Evolutionary conservation across 2,113 vertebrate species (phyloP).

Genomic region (Rhynchomys soricoides): DNA sequence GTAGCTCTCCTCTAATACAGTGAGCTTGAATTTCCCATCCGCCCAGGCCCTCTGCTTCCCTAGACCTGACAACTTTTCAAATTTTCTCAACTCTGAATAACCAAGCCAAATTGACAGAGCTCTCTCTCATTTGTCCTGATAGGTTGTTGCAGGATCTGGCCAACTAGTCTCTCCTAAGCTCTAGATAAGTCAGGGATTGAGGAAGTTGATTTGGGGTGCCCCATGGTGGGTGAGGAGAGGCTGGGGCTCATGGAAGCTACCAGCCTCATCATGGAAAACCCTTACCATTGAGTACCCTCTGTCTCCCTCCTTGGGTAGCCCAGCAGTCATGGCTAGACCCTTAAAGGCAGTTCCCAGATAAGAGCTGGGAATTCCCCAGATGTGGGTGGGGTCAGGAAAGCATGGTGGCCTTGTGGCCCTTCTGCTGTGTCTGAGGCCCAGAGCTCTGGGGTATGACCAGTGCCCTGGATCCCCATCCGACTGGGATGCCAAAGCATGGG

Average conservation of each 20-base stretch:
- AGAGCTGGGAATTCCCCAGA: background rate
- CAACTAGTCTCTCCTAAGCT: background rate
- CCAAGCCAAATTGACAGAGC: background rate
- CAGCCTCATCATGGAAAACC: too few species aligned
- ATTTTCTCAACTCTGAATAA: background rate
- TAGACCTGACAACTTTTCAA: background rate
- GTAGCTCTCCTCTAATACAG: too few species aligned
- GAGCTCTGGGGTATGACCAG: background rate
- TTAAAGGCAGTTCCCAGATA: background rate
- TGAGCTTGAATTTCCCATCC: background rate
- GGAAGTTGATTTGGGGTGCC: background rate
- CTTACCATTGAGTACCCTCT: too few species aligned
- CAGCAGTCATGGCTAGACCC: background rate
- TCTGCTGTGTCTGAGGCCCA: background rate
- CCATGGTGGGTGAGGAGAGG: background rate
- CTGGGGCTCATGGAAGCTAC: background rate
- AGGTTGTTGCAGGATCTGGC: background rate
- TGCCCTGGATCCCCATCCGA: background rate
- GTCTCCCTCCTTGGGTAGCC: too few species aligned
- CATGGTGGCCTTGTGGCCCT: background rate
- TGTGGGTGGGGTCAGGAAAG: background rate
- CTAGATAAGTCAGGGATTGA: background rate
- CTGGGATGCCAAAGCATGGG: too few species aligned
- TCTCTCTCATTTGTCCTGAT: background rate
- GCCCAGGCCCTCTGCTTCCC: background rate